phyloP scores from a whole-genome alignment of 2,888 invertebrate species.

The Hirtodrosophila cameraria region DNA sequence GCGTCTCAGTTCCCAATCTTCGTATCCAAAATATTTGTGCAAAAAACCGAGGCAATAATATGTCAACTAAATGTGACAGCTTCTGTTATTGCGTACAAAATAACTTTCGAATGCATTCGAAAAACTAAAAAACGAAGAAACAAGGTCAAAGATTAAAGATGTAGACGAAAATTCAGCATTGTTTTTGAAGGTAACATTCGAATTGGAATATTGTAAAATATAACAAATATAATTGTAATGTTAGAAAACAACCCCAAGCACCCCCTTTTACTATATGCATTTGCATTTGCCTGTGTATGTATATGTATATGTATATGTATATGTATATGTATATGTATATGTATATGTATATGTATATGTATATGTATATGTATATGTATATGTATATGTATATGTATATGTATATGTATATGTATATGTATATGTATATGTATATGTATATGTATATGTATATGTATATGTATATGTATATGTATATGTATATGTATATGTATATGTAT shows the following conservation, averaged over 20 bases:
- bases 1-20: too few relatives aligned
- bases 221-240: slow-evolving; percentile 1
- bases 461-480: not conserved
- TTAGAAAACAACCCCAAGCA: slow-evolving; percentile 32
- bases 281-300: not conserved
- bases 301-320: not conserved
- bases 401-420: not conserved
- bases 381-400: not conserved
- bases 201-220: slow-evolving; percentile 5
- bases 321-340: slow-evolving; percentile 2
- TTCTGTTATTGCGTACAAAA: not conserved
- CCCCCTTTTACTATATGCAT: slow-evolving; percentile 4
- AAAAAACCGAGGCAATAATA: not conserved
- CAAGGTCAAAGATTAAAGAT: slow-evolving; percentile 8
- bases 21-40: not conserved
- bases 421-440: not conserved
- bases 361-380: too few relatives aligned
- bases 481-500: not conserved
- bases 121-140: not conserved
- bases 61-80: not conserved
- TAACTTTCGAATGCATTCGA: not conserved
- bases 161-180: slow-evolving; percentile 21
- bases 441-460: not conserved
- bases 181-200: slow-evolving; percentile 27
- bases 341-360: not conserved